Conservation (phyloP, 2,888 invertebrate species). For the Bhutanitis thaidina region DNA sequence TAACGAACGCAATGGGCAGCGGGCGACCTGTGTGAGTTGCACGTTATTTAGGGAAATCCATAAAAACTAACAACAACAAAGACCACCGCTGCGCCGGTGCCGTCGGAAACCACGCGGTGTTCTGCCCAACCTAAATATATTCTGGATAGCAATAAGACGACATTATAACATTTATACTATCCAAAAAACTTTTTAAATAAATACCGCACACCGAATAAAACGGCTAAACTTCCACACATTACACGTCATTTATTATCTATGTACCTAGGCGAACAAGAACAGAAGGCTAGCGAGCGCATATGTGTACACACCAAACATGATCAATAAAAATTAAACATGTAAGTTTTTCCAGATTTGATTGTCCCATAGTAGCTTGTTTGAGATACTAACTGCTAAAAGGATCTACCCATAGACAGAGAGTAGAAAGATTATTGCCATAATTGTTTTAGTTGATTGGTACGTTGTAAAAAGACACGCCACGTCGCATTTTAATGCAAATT, state of each 20-base stretch:
- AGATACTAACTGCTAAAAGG: too few relatives aligned
- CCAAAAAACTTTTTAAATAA: background rate
- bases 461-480: too few relatives aligned
- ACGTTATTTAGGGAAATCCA: conserved; percentile 60
- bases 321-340: too few relatives aligned
- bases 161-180: background rate
- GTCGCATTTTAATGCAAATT: too few relatives aligned
- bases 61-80: conserved; percentile 60
- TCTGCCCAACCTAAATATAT: conserved; percentile 55
- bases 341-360: too few relatives aligned
- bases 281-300: background rate
- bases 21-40: conserved; percentile 53
- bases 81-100: conserved; percentile 65
- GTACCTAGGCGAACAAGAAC: background rate
- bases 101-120: conserved; percentile 60
- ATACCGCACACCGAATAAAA: background rate
- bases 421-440: too few relatives aligned
- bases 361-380: too few relatives aligned
- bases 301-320: too few relatives aligned
- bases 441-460: too few relatives aligned
- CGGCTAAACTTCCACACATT: background rate
- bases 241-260: background rate
- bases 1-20: conserved; percentile 28
- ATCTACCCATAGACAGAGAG: too few relatives aligned
- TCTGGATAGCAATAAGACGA: conserved; percentile 22